phyloP scores from a whole-genome alignment of 2,888 invertebrate species.

The Heteromurus nitidus region DNA sequence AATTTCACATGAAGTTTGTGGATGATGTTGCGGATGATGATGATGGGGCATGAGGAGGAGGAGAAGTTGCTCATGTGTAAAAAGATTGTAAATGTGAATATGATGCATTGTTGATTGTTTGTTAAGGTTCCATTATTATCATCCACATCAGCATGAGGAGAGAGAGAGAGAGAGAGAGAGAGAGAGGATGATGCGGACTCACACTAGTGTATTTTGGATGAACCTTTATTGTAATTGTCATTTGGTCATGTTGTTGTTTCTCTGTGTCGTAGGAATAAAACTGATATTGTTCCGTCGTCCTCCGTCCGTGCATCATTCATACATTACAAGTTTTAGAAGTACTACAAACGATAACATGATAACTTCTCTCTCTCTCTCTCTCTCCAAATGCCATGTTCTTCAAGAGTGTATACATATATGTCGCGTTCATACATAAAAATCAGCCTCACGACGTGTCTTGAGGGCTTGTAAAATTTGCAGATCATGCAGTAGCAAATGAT shows the following conservation, averaged over 20 bases:
- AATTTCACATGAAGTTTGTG: constrained; percentile 5
- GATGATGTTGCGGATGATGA: constrained; percentile 46
- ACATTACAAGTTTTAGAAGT: too few species aligned
- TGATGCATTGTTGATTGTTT: constrained; percentile 66
- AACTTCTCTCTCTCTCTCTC: too few species aligned
- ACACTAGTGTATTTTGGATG: constrained; percentile 1
- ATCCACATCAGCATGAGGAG: too few species aligned
- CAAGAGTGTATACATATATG: too few species aligned
- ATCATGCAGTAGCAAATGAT: constrained; percentile 62
- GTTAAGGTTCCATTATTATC: constrained; percentile 53
- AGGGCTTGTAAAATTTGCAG: constrained; percentile 57
- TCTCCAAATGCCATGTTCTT: too few species aligned
- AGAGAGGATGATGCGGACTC: constrained; percentile 9
- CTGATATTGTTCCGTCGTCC: too few species aligned
- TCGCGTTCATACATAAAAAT: constrained; percentile 40
- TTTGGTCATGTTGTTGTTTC: constrained; percentile 55
- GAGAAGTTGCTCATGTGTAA: constrained; percentile 52
- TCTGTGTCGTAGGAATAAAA: constrained; percentile 5
- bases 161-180: too few species aligned
- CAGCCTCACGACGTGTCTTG: constrained; percentile 57
- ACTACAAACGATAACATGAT: too few species aligned
- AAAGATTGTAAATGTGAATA: constrained; percentile 61
- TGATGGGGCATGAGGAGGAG: constrained; percentile 45
- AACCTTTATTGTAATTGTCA: constrained; percentile 50
- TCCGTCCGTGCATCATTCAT: too few species aligned